Evolutionary conservation across 2,797 vertebrate genomes (phyloP), one percentile per base, ranked within the genome.

Genomic region (Anas bernieri): DNA sequence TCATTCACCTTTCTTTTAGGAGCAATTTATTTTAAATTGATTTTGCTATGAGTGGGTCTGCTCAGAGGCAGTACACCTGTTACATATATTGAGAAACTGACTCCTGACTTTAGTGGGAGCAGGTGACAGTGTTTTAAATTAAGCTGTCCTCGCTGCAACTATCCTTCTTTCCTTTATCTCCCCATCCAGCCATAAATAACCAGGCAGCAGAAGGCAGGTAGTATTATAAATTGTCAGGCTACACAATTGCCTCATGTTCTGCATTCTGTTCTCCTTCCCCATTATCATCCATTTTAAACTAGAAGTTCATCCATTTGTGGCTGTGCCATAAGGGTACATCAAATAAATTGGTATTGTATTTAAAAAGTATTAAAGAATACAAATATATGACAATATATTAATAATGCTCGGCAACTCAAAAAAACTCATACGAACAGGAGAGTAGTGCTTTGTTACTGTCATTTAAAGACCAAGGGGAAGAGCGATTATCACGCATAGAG

Each of bases 61-160:
- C 72, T 97, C 79, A 46, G 82, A 87, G 54, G 83, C 83, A 76
- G 52, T 55, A 35, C n/a, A 82, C 87, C 83, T 88, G 77, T 93
- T 94, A 90, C 69, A 64, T 88, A 33, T 84, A 92, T 94, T 89
- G 87, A 96, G 88, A 95, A 94, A 63, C 88, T 90, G 95, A 94
- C 90, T 93, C 55, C 86, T 94, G 93, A 88, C 92, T 95, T 93
- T 18, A 78, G 69, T 22, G 2, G 63, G 54, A 94, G 58, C 85
- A 67, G 94, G 88, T 90, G 94, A 95, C 93, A 94, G 15, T 80
- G 83, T 94, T 96, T 96, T 96, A 97, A 96, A 97, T 96, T 92
- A 95, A 96, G 78, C 90, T 96, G 88, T 95, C 94, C 94, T 92
- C 73, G 43, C 69, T 92, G 85, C 52, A 83, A 70, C 82, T 84